Evolutionary conservation across 2,888 invertebrate genomes (phyloP).

Genomic region (Eurytoma adleriae): DNA sequence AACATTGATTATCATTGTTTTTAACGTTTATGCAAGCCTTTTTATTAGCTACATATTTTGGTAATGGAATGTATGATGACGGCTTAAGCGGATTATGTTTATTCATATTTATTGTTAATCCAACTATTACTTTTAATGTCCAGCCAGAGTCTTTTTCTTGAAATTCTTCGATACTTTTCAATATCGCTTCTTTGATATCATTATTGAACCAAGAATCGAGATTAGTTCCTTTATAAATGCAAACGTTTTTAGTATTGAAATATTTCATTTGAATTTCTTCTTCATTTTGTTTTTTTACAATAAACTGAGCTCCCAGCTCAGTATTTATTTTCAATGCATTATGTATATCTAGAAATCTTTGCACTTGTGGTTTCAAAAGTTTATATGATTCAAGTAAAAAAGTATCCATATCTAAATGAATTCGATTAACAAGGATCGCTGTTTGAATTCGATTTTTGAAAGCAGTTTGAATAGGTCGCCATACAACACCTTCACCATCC

Average conservation of each 20-base stretch:
- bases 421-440: neutral
- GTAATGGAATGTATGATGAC: neutral
- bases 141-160: neutral
- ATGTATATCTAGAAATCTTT: neutral
- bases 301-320: constrained; percentile 2
- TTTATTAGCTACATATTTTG: constrained; percentile 23
- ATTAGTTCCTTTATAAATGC: neutral
- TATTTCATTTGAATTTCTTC: constrained; percentile 10
- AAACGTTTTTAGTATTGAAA: constrained; percentile 8
- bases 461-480: constrained; percentile 7
- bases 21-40: constrained; percentile 61
- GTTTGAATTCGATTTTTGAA: constrained; percentile 5
- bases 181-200: too few relatives aligned
- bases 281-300: constrained; percentile 14
- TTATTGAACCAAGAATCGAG: neutral
- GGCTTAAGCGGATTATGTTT: neutral
- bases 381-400: constrained; percentile 6
- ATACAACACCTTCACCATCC: neutral
- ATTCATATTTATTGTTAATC: neutral
- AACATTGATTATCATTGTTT: constrained; percentile 61
- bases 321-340: constrained; percentile 10
- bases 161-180: neutral
- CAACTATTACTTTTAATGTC: neutral
- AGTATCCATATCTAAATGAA: constrained; percentile 5
- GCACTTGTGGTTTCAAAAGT: constrained; percentile 2